phyloP scores from a whole-genome alignment of 2,113 vertebrate genomes.

The Ophiodon elongatus region DNA sequence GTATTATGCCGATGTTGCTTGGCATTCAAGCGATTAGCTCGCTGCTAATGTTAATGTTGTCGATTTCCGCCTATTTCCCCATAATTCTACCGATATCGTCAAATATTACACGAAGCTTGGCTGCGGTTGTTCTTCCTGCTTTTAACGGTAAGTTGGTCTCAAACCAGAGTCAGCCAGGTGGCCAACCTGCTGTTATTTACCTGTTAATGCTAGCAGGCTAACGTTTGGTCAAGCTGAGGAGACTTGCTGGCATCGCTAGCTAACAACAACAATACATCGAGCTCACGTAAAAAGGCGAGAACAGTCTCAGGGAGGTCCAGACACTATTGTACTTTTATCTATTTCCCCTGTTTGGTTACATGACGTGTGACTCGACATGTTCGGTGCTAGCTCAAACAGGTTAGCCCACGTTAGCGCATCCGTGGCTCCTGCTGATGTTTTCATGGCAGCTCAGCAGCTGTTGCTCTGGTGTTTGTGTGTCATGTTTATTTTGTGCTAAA shows the following conservation, averaged over 20 bases:
- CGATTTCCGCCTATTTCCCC: constrained; percentile 25
- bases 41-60: constrained; percentile 56
- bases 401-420: constrained; percentile 32
- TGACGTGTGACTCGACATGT: background rate
- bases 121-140: background rate
- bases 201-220: constrained; percentile 53
- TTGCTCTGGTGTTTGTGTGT: constrained; percentile 21
- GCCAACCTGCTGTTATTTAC: constrained; percentile 27
- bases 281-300: background rate
- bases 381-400: background rate
- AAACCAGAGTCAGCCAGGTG: background rate
- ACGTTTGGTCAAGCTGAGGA: constrained; percentile 35
- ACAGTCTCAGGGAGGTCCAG: background rate
- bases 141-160: constrained; percentile 64
- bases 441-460: constrained; percentile 52
- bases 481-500: background rate
- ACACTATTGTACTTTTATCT: background rate
- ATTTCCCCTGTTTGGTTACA: background rate
- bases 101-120: background rate
- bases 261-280: constrained; percentile 41
- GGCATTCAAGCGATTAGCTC: constrained; percentile 60
- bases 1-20: constrained; percentile 64
- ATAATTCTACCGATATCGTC: background rate
- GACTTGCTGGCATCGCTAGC: constrained; percentile 41
- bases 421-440: constrained; percentile 52